Evolutionary conservation across 2,113 vertebrate species (phyloP), one percentile per base, ranked within the genome.

Genomic region (Aspidoscelis tigris): DNA sequence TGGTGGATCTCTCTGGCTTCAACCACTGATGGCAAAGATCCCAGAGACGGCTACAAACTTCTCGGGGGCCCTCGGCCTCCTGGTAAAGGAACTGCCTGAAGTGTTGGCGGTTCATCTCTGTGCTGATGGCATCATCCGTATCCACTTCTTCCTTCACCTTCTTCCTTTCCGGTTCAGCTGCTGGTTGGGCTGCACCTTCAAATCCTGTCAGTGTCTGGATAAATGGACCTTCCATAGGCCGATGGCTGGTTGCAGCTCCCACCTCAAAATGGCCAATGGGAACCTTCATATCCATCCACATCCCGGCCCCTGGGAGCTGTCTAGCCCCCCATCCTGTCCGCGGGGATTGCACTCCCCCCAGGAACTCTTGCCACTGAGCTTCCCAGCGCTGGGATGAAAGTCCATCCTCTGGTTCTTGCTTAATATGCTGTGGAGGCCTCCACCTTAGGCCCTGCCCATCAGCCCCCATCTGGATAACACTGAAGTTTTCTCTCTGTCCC

Each of bases 11-110:
- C 89, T 92, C 93, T 47, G 94, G 93, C 87, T 92, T 94, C 86
- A 95, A 83, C 94, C 94, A 95, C 9, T 90, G 91, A 87, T 90
- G 92, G 86, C 93, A 93, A 22, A 95, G 92, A 20, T 95, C 92
- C 94, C 92, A 93, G 69, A 95, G 92, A 80, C 86, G 93, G 85
- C 83, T 90, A 86, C 92, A 94, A 58, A 92, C 92, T 86, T 93
- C 93, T 16, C 93, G 90, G 87, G 93, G 94, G 10, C 94, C 93
- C 2, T 92, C 92, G 1, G 92, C 94, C 87, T 95, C 94, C 83
- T 90, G 90, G 87, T 95, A 94, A 77, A 91, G 90, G 83, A 93
- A 93, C 53, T 92, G 92, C 76, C 91, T 73, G 88, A 94, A 95
- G 10, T 91, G 88, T 44, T 88, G 93, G 50, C 90, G 87, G 84